These are phyloP conservation scores for Clunio marinus DNA, from an alignment of 2,888 invertebrate genomes.

Conservation along the genomic window DNA sequence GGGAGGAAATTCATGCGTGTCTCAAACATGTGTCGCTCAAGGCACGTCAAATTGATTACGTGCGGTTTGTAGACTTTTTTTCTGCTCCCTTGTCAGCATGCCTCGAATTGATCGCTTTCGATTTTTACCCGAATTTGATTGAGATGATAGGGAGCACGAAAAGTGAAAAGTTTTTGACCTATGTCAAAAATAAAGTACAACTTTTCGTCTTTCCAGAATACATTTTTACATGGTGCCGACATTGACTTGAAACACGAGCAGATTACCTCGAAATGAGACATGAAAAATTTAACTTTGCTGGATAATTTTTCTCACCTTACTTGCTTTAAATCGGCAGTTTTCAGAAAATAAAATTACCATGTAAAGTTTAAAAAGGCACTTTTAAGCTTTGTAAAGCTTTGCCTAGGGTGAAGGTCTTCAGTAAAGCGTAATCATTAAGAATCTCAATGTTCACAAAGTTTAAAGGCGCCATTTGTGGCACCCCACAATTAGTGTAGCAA, in stretches of 20 bases:
- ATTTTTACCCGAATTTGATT: conserved; percentile 7
- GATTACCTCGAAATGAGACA: conserved; percentile 6
- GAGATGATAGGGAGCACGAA: background rate
- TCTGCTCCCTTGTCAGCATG: background rate
- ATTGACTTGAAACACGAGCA: background rate
- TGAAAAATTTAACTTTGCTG: conserved; percentile 3
- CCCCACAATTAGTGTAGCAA: background rate
- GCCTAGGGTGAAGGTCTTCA: background rate
- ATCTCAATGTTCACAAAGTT: background rate
- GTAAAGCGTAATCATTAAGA: background rate
- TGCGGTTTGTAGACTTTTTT: conserved; percentile 3
- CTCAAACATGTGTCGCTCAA: conserved; percentile 28
- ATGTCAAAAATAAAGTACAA: background rate
- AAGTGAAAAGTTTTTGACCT: conserved; percentile 7
- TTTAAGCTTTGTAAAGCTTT: no score
- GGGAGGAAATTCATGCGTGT: conserved; percentile 17
- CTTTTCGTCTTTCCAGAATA: background rate
- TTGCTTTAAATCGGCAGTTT: background rate
- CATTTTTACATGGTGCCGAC: background rate
- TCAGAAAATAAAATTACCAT: conserved; percentile 13
- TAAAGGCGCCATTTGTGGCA: background rate
- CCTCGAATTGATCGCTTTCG: conserved; percentile 24
- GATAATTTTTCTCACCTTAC: background rate
- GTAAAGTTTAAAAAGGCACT: background rate
- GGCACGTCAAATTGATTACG: conserved; percentile 20